Percentiles rank a stretch among this genome's conserved stretches.
phyloP scores from a whole-genome alignment of 2,888 invertebrate species.

The Drosophila leonis region DNA sequence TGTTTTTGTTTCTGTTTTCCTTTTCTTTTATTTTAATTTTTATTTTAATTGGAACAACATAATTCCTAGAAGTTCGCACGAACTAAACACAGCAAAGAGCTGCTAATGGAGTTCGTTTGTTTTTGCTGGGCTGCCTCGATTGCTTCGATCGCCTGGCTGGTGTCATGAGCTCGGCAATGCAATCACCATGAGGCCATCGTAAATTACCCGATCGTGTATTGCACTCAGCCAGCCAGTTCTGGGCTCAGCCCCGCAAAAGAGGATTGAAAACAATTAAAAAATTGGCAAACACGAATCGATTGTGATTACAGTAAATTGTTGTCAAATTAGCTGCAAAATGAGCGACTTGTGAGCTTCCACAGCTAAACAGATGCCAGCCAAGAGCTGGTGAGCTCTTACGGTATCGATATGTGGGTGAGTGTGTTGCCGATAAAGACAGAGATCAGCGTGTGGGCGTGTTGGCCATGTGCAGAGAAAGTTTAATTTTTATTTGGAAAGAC shows the following conservation, averaged over 20 bases:
- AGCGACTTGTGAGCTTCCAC: constrained; percentile 55
- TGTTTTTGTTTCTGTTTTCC: constrained; percentile 44
- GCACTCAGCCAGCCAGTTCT: constrained; percentile 36
- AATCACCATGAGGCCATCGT: constrained; percentile 81
- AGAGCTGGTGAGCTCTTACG: neutral
- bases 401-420: constrained; percentile 2
- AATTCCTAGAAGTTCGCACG: constrained; percentile 84
- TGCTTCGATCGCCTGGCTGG: constrained; percentile 38
- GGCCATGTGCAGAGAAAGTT: constrained; percentile 65
- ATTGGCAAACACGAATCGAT: constrained; percentile 84
- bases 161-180: constrained; percentile 70
- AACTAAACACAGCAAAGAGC: constrained; percentile 65
- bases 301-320: constrained; percentile 83
- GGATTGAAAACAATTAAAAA: constrained; percentile 84
- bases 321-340: constrained; percentile 83
- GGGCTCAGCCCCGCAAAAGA: constrained; percentile 53
- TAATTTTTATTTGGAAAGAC: constrained; percentile 22
- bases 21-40: constrained; percentile 75
- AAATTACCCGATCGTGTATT: constrained; percentile 82
- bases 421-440: constrained; percentile 34
- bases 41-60: constrained; percentile 85
- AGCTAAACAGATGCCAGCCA: constrained; percentile 5
- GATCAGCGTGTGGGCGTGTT: constrained; percentile 38
- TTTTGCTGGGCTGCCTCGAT: constrained; percentile 26
- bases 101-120: constrained; percentile 80